Conservation (phyloP, 2,797 vertebrate species). For the Mionectes olivaceus region DNA sequence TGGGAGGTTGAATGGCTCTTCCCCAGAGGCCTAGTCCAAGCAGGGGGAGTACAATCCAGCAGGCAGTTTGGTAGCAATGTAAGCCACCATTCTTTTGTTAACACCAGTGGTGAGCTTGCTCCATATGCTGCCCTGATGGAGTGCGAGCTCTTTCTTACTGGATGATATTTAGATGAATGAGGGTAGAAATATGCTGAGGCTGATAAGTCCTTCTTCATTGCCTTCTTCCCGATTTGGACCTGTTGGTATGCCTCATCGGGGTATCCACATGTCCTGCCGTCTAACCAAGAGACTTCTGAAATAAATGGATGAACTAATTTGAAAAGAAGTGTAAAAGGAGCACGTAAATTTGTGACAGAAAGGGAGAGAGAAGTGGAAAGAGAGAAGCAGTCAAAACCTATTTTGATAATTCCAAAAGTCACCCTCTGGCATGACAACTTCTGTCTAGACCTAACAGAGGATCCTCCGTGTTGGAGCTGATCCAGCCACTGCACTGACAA, state of each 20-base stretch:
- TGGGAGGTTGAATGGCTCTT: fast-evolving
- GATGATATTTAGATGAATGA: not conserved
- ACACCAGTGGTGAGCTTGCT: not conserved
- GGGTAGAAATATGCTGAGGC: not conserved
- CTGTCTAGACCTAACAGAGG: not conserved
- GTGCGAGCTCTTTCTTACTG: not conserved
- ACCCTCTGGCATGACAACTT: not conserved
- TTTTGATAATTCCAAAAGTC: not conserved
- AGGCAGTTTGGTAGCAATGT: not conserved
- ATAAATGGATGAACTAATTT: not conserved
- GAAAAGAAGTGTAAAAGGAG: not conserved
- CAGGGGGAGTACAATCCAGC: not conserved
- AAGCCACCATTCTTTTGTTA: fast-evolving
- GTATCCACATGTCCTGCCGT: not conserved
- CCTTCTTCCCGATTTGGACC: not conserved
- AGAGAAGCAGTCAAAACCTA: not conserved
- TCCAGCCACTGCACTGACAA: fast-evolving
- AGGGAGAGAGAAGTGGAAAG: not conserved
- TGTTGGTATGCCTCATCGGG: not conserved
- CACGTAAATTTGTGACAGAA: not conserved
- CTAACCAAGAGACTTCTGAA: not conserved
- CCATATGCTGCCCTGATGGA: fast-evolving
- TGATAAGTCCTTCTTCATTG: not conserved
- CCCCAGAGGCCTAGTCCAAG: not conserved
- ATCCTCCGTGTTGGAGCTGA: fast-evolving